Evolutionary conservation across 2,888 invertebrate species (phyloP).

Genomic region (Tetropium fuscum): DNA sequence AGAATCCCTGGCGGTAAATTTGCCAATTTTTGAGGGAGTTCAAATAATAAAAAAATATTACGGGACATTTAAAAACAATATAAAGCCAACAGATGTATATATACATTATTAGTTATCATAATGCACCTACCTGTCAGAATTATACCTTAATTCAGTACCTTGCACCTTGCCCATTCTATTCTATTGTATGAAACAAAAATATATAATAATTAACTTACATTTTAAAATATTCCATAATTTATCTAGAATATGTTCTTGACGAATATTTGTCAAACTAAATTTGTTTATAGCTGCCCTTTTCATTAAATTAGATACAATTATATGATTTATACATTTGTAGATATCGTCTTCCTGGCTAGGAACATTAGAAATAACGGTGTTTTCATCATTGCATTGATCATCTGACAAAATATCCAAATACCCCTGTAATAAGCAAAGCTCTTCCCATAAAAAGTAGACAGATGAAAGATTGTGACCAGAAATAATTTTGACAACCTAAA

Average conservation of each 20-base stretch:
- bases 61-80: not conserved
- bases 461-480: slow-evolving; percentile 45
- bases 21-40: not conserved
- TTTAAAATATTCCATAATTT: slow-evolving; percentile 46
- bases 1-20: too few relatives aligned
- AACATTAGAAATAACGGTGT: slow-evolving; percentile 26
- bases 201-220: slow-evolving; percentile 25
- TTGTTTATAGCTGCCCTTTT: slow-evolving; percentile 27
- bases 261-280: slow-evolving; percentile 40
- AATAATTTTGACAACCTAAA: slow-evolving; percentile 43
- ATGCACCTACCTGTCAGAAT: too few relatives aligned
- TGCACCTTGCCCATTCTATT: too few relatives aligned
- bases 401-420: slow-evolving; percentile 39
- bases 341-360: slow-evolving; percentile 30
- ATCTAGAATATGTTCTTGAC: slow-evolving; percentile 41
- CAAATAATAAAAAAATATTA: slow-evolving; percentile 1
- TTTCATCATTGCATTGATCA: slow-evolving; percentile 22
- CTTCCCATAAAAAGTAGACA: slow-evolving; percentile 44
- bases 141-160: too few relatives aligned
- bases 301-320: slow-evolving; percentile 19
- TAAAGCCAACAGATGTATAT: too few relatives aligned
- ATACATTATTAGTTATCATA: too few relatives aligned
- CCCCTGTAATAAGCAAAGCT: slow-evolving; percentile 41
- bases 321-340: slow-evolving; percentile 23
- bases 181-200: not conserved